phyloP scores from a whole-genome alignment of 2,888 invertebrate genomes.

The Drosophila mercatorum region DNA sequence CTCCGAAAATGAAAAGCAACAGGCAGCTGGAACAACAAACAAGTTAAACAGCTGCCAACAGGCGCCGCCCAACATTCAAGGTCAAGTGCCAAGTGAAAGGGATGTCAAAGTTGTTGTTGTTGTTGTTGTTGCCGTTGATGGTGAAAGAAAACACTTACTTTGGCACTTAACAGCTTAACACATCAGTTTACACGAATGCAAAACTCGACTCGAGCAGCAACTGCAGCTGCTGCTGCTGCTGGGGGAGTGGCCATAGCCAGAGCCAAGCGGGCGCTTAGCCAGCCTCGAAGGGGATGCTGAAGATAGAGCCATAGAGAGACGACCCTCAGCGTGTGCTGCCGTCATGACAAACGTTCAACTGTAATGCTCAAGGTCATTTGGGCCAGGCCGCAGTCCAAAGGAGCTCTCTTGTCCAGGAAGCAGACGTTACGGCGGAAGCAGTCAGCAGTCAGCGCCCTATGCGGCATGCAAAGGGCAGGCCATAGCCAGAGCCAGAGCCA shows the following conservation, averaged over 20 bases:
- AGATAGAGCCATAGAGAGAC: slow-evolving; percentile 13
- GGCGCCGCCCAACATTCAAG: slow-evolving; percentile 47
- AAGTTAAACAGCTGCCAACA: slow-evolving; percentile 15
- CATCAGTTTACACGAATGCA: slow-evolving; percentile 75
- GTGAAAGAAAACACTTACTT: slow-evolving; percentile 83
- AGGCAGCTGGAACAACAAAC: slow-evolving; percentile 4
- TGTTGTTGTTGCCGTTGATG: slow-evolving; percentile 50
- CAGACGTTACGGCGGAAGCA: slow-evolving; percentile 27
- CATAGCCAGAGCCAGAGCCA: slow-evolving; percentile 5
- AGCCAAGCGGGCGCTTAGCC: slow-evolving; percentile 46
- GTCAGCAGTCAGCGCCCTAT: slow-evolving; percentile 8
- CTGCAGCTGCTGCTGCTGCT: slow-evolving; percentile 41
- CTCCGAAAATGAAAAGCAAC: not conserved
- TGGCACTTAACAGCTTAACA: slow-evolving; percentile 83
- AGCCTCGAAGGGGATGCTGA: slow-evolving; percentile 15
- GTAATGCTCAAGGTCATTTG: slow-evolving; percentile 74
- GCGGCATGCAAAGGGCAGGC: slow-evolving; percentile 55
- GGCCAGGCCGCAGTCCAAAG: slow-evolving; percentile 54
- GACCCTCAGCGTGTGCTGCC: slow-evolving; percentile 12
- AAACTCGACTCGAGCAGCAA: slow-evolving; percentile 43
- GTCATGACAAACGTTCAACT: slow-evolving; percentile 66
- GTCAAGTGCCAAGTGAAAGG: slow-evolving; percentile 75
- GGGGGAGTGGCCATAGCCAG: slow-evolving; percentile 48
- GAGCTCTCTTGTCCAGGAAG: slow-evolving; percentile 46
- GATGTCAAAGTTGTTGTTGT: slow-evolving; percentile 50